A percentile compares a stretch with the other conserved stretches of the same genome.
Evolutionary conservation across 2,113 vertebrate species (phyloP).

Genomic region (Opisthocomus hoazin): DNA sequence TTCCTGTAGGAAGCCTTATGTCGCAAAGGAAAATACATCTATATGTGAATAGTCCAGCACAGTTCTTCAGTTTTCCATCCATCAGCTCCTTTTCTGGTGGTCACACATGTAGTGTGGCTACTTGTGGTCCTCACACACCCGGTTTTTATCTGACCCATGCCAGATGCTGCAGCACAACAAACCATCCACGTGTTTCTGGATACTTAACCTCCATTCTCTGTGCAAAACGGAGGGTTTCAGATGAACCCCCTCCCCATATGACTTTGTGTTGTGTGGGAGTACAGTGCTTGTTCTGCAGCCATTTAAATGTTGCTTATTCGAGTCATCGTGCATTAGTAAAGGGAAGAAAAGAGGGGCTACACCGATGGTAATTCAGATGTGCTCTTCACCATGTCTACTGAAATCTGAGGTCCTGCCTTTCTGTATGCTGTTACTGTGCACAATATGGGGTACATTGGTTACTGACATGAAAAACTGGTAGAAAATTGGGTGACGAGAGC

Average conservation of each 20-base stretch:
- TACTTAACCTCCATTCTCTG: background rate
- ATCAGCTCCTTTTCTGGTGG: background rate
- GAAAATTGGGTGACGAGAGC: background rate
- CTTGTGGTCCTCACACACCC: background rate
- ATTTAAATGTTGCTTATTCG: background rate
- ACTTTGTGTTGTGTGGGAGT: background rate
- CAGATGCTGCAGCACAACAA: background rate
- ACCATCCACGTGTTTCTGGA: background rate
- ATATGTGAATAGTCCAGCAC: background rate
- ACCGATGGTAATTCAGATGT: background rate
- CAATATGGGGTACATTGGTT: background rate
- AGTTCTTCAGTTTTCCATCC: background rate
- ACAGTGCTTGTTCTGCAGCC: background rate
- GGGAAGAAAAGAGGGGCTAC: background rate
- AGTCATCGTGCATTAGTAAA: accelerated
- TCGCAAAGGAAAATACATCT: background rate
- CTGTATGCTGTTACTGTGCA: background rate
- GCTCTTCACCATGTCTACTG: background rate
- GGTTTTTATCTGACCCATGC: background rate
- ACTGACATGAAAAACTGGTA: background rate
- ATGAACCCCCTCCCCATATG: background rate
- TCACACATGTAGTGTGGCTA: background rate
- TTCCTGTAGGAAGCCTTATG: background rate
- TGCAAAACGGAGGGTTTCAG: background rate
- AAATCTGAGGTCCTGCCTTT: background rate